A percentile compares a stretch with the other conserved stretches of the same genome.
phyloP scores from a whole-genome alignment of 23 tunicate genomes.

The Corella eumyota region DNA sequence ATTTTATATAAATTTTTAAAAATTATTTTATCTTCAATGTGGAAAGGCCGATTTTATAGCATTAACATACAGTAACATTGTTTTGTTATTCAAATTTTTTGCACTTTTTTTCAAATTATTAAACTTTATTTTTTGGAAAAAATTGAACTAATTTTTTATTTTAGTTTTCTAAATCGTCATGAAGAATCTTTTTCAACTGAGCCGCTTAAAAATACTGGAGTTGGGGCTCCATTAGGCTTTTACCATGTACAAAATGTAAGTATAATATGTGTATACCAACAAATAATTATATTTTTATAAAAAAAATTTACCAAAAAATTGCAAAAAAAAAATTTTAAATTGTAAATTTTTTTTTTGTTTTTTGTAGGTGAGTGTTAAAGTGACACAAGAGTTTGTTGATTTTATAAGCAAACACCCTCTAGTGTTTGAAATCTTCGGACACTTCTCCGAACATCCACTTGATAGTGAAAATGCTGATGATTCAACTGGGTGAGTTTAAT shows the following conservation, averaged over 20 bases:
- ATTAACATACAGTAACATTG: neutral
- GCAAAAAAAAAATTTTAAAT: too few species aligned
- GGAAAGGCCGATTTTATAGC: too few species aligned
- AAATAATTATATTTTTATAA: too few species aligned
- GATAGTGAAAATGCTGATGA: constrained; percentile 62
- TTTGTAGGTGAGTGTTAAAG: constrained; percentile 58
- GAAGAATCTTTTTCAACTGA: constrained; percentile 87
- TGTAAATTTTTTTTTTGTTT: too few species aligned
- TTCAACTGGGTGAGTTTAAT: too few species aligned
- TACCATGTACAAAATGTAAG: constrained; percentile 87
- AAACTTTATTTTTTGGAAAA: neutral
- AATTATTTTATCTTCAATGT: too few species aligned
- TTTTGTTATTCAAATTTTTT: neutral
- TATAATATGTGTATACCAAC: neutral
- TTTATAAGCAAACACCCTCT: constrained; percentile 72
- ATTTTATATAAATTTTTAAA: too few species aligned
- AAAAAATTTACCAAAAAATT: too few species aligned
- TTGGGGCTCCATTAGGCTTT: constrained; percentile 77
- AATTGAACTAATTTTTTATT: neutral
- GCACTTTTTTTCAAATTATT: neutral
- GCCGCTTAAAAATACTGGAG: constrained; percentile 70
- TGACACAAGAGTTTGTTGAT: constrained; percentile 57
- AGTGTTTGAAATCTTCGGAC: constrained; percentile 84
- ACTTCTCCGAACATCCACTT: constrained; percentile 74
- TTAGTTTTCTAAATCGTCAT: constrained; percentile 61